A percentile compares a stretch with the other conserved stretches of the same genome.
These are phyloP conservation scores for Thrips palmi DNA, from an alignment of 1,140 invertebrate genomes.

Conservation along the genomic window DNA sequence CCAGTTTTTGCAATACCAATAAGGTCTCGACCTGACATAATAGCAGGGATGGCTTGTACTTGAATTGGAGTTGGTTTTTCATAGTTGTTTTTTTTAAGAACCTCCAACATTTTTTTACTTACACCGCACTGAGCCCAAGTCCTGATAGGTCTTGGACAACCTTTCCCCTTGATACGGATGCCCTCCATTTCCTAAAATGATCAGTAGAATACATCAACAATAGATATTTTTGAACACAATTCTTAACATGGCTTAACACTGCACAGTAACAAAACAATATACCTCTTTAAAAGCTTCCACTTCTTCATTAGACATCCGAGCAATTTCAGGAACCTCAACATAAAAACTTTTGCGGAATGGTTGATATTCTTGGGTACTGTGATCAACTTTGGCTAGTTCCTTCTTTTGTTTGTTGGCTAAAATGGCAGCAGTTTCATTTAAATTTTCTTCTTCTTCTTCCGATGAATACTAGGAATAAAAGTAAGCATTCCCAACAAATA, in stretches of 20 bases:
- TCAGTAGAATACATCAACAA: slow-evolving; percentile 2
- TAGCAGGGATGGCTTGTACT: slow-evolving; percentile 93
- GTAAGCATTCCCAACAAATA: no score
- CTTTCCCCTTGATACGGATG: slow-evolving; percentile 65
- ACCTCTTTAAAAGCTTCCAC: slow-evolving; percentile 63
- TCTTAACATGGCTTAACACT: background rate
- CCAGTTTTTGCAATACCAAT: slow-evolving; percentile 99
- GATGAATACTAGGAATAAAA: slow-evolving; percentile 59
- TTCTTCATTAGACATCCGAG: slow-evolving; percentile 78
- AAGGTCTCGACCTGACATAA: slow-evolving; percentile 90
- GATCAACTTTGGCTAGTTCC: slow-evolving; percentile 78
- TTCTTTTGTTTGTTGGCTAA: slow-evolving; percentile 77
- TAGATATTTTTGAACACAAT: background rate
- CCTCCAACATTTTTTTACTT: slow-evolving; percentile 87
- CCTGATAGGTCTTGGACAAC: slow-evolving; percentile 87
- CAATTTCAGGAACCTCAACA: slow-evolving; percentile 80
- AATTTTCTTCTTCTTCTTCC: slow-evolving; percentile 88
- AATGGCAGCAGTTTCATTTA: slow-evolving; percentile 77
- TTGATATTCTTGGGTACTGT: slow-evolving; percentile 62
- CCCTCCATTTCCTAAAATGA: slow-evolving; percentile 49
- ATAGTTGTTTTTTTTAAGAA: slow-evolving; percentile 81
- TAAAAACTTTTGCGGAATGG: slow-evolving; percentile 93
- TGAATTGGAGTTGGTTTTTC: slow-evolving; percentile 99
- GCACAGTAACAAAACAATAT: background rate
- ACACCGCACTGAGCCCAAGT: slow-evolving; percentile 98